Evolutionary conservation across 2,888 invertebrate species (phyloP).

Genomic region (Crocallis elinguaria): DNA sequence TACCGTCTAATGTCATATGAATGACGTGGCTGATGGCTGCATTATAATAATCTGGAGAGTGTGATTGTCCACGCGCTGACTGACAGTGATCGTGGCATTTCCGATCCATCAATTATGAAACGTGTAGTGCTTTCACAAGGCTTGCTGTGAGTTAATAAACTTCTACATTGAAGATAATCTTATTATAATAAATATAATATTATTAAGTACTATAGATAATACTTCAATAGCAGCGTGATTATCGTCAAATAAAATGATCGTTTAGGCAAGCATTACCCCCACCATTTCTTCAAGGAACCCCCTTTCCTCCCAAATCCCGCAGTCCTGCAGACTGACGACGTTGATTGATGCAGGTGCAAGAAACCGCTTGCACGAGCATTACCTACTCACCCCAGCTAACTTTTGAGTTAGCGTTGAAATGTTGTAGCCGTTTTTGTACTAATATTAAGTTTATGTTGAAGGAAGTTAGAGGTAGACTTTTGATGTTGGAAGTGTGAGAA

Average conservation of each 20-base stretch:
- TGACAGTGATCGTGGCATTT: too few species aligned
- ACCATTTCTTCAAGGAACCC: conserved; percentile 24
- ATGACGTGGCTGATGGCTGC: too few species aligned
- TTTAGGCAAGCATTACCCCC: conserved; percentile 43
- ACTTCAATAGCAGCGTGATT: conserved; percentile 7
- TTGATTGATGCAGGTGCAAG: conserved; percentile 80
- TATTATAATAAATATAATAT: too few species aligned
- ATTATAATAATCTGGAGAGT: too few species aligned
- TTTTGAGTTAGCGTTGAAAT: conserved; percentile 25
- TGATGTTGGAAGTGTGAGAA: too few species aligned
- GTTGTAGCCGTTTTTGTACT: conserved; percentile 18
- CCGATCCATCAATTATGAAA: too few species aligned
- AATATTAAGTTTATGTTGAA: conserved; percentile 16
- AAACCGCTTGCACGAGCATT: conserved; percentile 56
- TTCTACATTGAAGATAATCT: too few species aligned
- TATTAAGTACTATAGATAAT: too few species aligned
- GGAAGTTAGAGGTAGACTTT: neutral
- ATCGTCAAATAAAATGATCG: conserved; percentile 41
- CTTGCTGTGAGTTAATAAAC: too few species aligned
- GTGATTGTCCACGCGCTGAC: too few species aligned
- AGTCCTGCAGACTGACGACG: conserved; percentile 63
- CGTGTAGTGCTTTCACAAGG: too few species aligned
- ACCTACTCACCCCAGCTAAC: conserved; percentile 33
- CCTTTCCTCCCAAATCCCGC: conserved; percentile 59
- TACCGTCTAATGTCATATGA: too few species aligned